Conservation (phyloP, 1,140 invertebrate genomes). For the Macrocentrus cingulum region DNA sequence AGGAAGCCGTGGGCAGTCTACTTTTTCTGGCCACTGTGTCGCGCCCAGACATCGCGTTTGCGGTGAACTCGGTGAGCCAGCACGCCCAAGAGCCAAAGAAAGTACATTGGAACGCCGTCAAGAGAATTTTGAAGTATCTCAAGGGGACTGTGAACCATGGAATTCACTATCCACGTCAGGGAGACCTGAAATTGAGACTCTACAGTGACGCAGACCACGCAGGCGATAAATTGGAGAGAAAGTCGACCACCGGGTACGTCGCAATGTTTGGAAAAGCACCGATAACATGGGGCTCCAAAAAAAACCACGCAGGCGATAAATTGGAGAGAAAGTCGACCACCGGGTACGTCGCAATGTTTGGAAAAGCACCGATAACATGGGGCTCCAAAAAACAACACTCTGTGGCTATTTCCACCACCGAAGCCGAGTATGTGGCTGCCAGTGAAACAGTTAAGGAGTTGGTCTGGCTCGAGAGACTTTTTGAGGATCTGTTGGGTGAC, state of each 20-base stretch:
- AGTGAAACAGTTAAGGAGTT: conserved; percentile 46
- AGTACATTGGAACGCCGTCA: conserved; percentile 33
- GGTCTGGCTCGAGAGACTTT: conserved; percentile 40
- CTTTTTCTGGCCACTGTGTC: conserved; percentile 42
- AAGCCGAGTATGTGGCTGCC: conserved; percentile 51
- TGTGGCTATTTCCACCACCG: conserved; percentile 12
- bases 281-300: conserved; percentile 37
- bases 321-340: conserved; percentile 34
- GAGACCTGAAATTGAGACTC: conserved; percentile 15
- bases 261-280: conserved; percentile 30
- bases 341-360: conserved; percentile 37
- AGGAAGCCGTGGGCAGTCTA: conserved; percentile 41
- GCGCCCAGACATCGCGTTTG: conserved; percentile 44
- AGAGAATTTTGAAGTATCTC: conserved; percentile 32
- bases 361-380: conserved; percentile 37
- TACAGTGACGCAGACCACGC: conserved; percentile 44
- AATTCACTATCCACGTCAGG: conserved; percentile 22
- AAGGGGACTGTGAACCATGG: conserved; percentile 26
- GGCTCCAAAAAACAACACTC: conserved; percentile 31
- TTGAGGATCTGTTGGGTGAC: conserved; percentile 10
- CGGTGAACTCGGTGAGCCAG: conserved; percentile 36
- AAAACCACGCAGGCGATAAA: conserved; percentile 38
- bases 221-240: conserved; percentile 34
- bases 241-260: conserved; percentile 39
- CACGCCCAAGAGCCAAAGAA: conserved; percentile 27